Evolutionary conservation across 2,797 vertebrate species (phyloP).

Genomic region (Enteromius radiatus): DNA sequence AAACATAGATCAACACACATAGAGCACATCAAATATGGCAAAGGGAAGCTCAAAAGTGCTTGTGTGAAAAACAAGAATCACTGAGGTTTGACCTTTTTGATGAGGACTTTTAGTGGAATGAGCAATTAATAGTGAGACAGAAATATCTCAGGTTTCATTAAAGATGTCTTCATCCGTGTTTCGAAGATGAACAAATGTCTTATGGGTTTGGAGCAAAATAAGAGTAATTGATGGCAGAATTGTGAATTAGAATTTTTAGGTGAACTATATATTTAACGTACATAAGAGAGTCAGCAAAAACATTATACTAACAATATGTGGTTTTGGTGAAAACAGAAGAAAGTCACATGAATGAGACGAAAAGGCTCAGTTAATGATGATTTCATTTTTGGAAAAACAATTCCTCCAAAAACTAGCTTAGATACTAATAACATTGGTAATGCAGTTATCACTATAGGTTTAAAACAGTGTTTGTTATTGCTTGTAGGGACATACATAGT

Average conservation of each 20-base stretch:
- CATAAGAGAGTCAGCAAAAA: not conserved
- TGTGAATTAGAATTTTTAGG: not conserved
- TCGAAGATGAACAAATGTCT: not conserved
- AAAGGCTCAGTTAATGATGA: not conserved
- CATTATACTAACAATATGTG: not conserved
- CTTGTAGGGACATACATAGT: slow-evolving; percentile 81
- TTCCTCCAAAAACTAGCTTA: not conserved
- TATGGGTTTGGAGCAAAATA: not conserved
- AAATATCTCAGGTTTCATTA: not conserved
- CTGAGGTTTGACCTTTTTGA: not conserved
- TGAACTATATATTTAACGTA: not conserved
- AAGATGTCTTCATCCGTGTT: not conserved
- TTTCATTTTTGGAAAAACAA: not conserved
- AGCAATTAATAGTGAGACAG: too few species aligned
- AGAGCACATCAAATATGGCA: not conserved
- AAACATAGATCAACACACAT: not conserved
- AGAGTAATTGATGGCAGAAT: not conserved
- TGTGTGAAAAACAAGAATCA: not conserved
- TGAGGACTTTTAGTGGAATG: not conserved
- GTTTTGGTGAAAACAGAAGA: not conserved
- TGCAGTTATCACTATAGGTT: not conserved
- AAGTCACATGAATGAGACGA: not conserved
- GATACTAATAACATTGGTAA: not conserved
- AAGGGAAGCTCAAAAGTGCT: not conserved
- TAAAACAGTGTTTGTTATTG: too few species aligned